Evolutionary conservation across 2,113 vertebrate genomes (phyloP), one percentile per base, ranked within the genome.

Genomic region (Sinocyclocheilus grahami): DNA sequence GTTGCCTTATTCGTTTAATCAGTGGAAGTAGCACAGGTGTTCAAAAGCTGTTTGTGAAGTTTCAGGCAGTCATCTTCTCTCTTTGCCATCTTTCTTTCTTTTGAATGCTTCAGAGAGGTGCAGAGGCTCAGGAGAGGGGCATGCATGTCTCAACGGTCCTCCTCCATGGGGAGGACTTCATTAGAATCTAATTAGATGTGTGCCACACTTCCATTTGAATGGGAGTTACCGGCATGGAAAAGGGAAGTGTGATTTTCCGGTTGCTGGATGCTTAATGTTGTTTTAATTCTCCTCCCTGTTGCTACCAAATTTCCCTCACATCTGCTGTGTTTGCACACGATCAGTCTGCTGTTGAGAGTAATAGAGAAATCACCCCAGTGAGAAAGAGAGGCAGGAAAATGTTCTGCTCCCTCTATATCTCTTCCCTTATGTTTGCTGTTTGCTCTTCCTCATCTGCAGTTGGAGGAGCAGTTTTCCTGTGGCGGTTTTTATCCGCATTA

Each of bases 281-380:
- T 87, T 90, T 91, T 92, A 90, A 92, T 91, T 90, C 88, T 90
- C 89, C 87, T 89, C 88, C 88, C 91, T 79, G 90, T 90, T 88
- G 90, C 89, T 87, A 87, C 88, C 75, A 86, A 86, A 89, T 88
- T 89, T 92, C 87, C 84, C 67, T 79, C 89, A 90, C 91, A 90
- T 90, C 90, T 92, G 90, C 86, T 87, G 84, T 84, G 89, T 89
- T 83, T 88, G 85, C 88, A 91, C 81, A 86, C 88, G 76, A 87
- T 86, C 84, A 83, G 86, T 88, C 89, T 88, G 87, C 80, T 20
- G 76, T 88, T 81, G 53, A 37, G 82, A 63, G 78, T 86, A 90
- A 90, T 87, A 74, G 84, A 86, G 90, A 90, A 87, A 82, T 90
- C 88, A 90, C 88, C 76, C 67, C 60, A 84, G 86, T 62, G 74